Conservation (phyloP, 2,113 vertebrate species). For the Hippocampus barbouri region DNA sequence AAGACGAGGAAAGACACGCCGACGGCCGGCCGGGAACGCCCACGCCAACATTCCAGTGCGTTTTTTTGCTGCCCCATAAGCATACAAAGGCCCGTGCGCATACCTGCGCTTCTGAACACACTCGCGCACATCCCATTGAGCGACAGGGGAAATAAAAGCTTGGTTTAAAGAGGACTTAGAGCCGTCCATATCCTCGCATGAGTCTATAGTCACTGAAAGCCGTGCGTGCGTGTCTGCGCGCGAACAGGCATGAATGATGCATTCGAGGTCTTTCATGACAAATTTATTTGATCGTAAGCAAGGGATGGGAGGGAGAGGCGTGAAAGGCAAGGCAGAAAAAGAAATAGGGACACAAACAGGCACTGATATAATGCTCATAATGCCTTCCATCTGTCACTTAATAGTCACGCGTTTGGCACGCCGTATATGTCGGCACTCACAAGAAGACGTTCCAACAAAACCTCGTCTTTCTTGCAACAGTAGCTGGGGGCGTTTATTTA, state of each 20-base stretch:
- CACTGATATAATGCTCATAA: slow-evolving; percentile 14
- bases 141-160: slow-evolving; percentile 71
- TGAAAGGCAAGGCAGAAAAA: slow-evolving; percentile 2
- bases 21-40: slow-evolving; percentile 4
- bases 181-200: slow-evolving; percentile 48
- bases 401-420: slow-evolving; percentile 1
- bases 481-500: neutral
- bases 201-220: slow-evolving; percentile 46
- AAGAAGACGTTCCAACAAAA: neutral
- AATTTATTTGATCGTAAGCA: slow-evolving; percentile 48
- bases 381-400: slow-evolving; percentile 9
- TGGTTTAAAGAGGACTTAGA: slow-evolving; percentile 66
- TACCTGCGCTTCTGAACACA: slow-evolving; percentile 12
- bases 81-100: slow-evolving; percentile 13
- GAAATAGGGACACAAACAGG: slow-evolving; percentile 6
- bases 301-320: slow-evolving; percentile 19
- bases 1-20: slow-evolving; percentile 48
- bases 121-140: slow-evolving; percentile 39
- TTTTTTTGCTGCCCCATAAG: slow-evolving; percentile 13
- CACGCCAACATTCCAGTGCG: slow-evolving; percentile 28
- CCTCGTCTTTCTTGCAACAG: neutral
- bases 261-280: slow-evolving; percentile 35
- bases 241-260: slow-evolving; percentile 27
- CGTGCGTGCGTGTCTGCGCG: slow-evolving; percentile 14
- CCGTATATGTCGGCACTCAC: neutral